Evolutionary conservation across 1,140 invertebrate genomes (phyloP).

Genomic region (Drosophila mauritiana): DNA sequence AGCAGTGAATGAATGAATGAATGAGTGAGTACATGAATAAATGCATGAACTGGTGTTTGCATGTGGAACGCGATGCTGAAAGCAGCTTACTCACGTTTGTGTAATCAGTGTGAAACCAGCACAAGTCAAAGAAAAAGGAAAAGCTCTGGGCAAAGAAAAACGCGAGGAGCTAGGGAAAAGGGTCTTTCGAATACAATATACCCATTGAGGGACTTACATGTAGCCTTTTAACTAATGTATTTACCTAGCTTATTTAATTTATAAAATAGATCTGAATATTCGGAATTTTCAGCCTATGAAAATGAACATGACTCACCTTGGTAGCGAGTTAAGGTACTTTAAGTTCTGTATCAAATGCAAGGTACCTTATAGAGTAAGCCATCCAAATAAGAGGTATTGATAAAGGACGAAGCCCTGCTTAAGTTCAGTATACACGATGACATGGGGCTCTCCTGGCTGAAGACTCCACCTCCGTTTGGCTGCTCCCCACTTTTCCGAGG

Average conservation of each 20-base stretch:
- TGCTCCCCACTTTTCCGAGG: not conserved
- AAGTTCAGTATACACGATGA: constrained; percentile 76
- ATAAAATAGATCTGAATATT: too few species aligned
- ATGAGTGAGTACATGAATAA: constrained; percentile 70
- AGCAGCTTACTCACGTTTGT: constrained; percentile 80
- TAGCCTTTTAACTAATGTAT: too few species aligned
- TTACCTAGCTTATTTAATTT: not conserved
- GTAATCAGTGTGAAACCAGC: constrained; percentile 79
- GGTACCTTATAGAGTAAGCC: too few species aligned
- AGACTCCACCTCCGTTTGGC: not conserved
- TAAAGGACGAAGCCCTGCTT: constrained; percentile 9
- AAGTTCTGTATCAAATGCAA: too few species aligned
- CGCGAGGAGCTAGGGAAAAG: constrained; percentile 12
- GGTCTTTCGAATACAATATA: constrained; percentile 5
- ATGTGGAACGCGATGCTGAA: constrained; percentile 79
- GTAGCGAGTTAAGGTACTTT: too few species aligned
- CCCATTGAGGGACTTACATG: not conserved
- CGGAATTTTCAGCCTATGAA: too few species aligned
- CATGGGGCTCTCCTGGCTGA: constrained; percentile 57
- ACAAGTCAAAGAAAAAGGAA: constrained; percentile 44
- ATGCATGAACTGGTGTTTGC: constrained; percentile 78
- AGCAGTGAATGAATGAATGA: constrained; percentile 55
- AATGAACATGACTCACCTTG: too few species aligned
- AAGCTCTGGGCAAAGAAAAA: constrained; percentile 14
- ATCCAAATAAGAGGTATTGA: not conserved